phyloP scores from a whole-genome alignment of 2,888 invertebrate species.

The Odontocerum albicorne region DNA sequence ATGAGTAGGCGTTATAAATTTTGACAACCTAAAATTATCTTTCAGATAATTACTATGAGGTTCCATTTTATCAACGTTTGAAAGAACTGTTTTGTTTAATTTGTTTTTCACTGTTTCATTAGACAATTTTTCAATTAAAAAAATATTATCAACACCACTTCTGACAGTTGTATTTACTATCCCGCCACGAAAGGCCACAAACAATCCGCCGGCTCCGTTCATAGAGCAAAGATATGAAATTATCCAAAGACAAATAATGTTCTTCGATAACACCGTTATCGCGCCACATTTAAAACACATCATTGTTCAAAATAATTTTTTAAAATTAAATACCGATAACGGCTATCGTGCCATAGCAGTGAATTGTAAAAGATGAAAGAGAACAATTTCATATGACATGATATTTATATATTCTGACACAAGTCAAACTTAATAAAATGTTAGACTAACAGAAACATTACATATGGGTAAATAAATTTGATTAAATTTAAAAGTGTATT shows the following conservation, averaged over 20 bases:
- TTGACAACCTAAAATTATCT: conserved; percentile 44
- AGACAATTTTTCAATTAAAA: no score
- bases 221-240: conserved; percentile 8
- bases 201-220: conserved; percentile 2
- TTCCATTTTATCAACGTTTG: no score
- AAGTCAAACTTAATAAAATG: conserved; percentile 6
- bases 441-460: conserved; percentile 8
- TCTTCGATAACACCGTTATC: conserved; percentile 10
- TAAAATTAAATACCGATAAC: no score
- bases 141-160: conserved; percentile 14
- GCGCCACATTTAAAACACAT: conserved; percentile 11
- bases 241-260: no score
- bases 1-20: conserved; percentile 45
- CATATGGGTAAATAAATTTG: conserved; percentile 5
- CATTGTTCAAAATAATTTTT: no score
- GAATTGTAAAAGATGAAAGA: no score
- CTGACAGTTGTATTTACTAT: conserved; percentile 19
- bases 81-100: no score
- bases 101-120: no score
- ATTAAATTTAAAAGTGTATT: no score
- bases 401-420: conserved; percentile 11
- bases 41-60: no score
- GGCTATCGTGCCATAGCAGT: no score
- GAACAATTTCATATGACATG: conserved; percentile 1
- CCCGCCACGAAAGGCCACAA: conserved; percentile 19